Evolutionary conservation across 37 sponge, comb jelly and placozoan species (phyloP), one percentile per base, ranked within the genome.

Genomic region (Aplysina aerophoba): DNA sequence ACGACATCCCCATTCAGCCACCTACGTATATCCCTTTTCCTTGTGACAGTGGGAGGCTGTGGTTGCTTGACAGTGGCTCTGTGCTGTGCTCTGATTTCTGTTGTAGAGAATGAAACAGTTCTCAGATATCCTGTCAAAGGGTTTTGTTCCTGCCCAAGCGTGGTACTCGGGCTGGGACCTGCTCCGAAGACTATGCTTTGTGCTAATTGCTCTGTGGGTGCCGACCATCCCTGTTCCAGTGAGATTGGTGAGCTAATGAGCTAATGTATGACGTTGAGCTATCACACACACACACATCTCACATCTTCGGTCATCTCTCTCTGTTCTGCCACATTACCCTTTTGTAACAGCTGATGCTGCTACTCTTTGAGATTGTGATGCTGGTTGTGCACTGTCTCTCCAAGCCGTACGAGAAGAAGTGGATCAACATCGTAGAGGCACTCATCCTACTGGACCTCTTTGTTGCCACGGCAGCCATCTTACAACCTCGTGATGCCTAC

Each of bases 111-210:
- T 87, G 44, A 87, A 89, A 35, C 90, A 89, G 14, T 89, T 85
- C 66, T 79, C 83, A 54, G 93, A 93, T 87, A 90, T 86, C 24
- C 71, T 93, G 31, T 89, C 93, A 0, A 39, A 90, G 17, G 93
- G 93, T 1, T 73, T 93, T 34, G 81, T 73, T 44, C 39, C n/a
- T 22, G 81, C 84, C 75, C 81, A 81, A 44, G 59, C 85, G 0
- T 89, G 90, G 93, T 93, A 69, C 73, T 87, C 85, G 34, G 93
- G 89, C 1, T 93, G 90, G 88, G 93, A 93, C 59, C 72, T 93
- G n/a, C 85, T 80, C 0, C 65, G 93, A 31, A 63, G 93, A 38
- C 81, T 93, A 21, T 87, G 72, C 19, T 89, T 93, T 33, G 85
- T 93, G 44, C 28, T 89, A 54, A 78, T 93, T 75, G 78, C 78